Base-by-base conservation (phyloP, 1,140 invertebrate genomes). In the Meteorus sp. region DNA sequence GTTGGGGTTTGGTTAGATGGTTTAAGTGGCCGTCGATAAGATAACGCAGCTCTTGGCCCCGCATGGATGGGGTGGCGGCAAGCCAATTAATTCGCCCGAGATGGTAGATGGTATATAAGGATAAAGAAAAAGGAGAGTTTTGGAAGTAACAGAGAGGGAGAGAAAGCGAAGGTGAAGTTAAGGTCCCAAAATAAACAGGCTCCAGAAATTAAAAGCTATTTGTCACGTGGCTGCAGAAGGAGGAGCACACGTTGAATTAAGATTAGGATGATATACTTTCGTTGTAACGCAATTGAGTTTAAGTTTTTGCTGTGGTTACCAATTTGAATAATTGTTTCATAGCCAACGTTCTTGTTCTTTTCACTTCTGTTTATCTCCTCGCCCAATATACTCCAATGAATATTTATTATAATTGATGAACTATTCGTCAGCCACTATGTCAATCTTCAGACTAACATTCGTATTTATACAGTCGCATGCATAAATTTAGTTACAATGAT, bases 121-220 rank as follows among this genome's bases (percentile, higher is more conserved):
- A 1, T 25, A 51, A 15, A 65, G 61, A n/a, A n/a, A n/a, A n/a
- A n/a, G n/a, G n/a, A n/a, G n/a, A n/a, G n/a, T 77, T 78, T 78
- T 70, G 70, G 66, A 65, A 69, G 70, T 69, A 70, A 67, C 50
- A 35, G 64, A 56, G 63, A 62, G 64, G 62, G 60, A 29, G 27
- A 9, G 27, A n/a, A n/a, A n/a, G n/a, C n/a, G n/a, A n/a, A n/a
- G n/a, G n/a, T n/a, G n/a, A n/a, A n/a, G n/a, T n/a, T n/a, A n/a
- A n/a, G n/a, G n/a, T n/a, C n/a, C 35, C 74, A 71, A 68, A 64
- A 74, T 77, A 79, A 80, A 79, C 77, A 79, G 68, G 68, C 67
- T 65, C 73, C 71, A 80, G 76, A 80, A 80, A 80, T 80, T 79
- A 80, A 80, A 80, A 80, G 77, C 78, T 73, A 80, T 79, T 80